Evolutionary conservation across 2,888 invertebrate species (phyloP).

Genomic region (Papilio protenor): DNA sequence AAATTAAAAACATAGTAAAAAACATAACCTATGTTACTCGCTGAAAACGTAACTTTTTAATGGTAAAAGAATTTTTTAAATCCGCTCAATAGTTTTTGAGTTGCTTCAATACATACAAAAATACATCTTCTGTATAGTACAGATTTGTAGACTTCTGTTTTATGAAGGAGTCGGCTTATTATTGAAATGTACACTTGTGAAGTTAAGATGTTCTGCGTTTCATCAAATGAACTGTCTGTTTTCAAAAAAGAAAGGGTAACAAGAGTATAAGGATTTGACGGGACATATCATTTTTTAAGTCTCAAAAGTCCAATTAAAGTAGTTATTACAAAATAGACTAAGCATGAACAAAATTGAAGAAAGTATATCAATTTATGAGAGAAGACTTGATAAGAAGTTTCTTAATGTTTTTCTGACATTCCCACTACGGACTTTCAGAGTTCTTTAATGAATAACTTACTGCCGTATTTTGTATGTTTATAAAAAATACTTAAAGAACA

Average conservation of each 20-base stretch:
- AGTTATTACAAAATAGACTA: no score
- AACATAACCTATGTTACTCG: no score
- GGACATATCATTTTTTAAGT: background rate
- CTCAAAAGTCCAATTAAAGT: background rate
- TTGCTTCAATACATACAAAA: no score
- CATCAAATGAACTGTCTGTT: background rate
- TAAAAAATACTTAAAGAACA: conserved; percentile 1
- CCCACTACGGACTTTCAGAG: background rate
- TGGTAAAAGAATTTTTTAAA: no score
- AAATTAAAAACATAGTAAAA: no score
- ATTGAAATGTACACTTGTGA: background rate
- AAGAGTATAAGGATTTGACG: background rate
- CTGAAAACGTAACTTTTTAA: no score
- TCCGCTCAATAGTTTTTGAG: no score
- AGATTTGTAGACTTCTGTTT: background rate
- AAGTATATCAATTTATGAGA: background rate
- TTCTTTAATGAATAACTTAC: background rate
- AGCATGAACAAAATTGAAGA: background rate
- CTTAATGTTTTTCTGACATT: background rate
- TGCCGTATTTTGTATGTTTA: background rate
- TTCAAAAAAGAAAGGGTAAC: background rate
- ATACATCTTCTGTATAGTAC: no score
- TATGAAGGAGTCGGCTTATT: background rate
- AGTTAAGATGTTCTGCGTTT: background rate
- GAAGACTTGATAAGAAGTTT: background rate